These are phyloP conservation scores for Chinchilla lanigera DNA, from an alignment of 2,113 vertebrate species.

Conservation along the genomic window DNA sequence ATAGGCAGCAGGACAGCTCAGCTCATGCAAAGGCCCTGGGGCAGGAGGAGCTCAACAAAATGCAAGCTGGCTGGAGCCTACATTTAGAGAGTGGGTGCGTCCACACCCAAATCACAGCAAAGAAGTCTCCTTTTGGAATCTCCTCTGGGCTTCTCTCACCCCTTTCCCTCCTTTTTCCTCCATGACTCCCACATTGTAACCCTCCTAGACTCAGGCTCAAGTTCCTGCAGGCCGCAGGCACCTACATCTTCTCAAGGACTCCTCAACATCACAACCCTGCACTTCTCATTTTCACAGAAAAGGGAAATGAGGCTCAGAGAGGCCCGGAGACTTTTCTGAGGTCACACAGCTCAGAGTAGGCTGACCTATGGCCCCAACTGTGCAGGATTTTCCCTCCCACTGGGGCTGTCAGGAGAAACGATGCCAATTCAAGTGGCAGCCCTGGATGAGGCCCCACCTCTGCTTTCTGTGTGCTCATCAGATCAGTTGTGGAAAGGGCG, in stretches of 20 bases:
- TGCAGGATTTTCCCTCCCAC: background rate
- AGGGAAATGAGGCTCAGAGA: background rate
- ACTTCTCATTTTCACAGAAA: background rate
- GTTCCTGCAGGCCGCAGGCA: background rate
- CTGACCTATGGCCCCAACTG: background rate
- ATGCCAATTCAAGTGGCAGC: fast-evolving
- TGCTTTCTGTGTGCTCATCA: background rate
- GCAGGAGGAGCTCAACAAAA: background rate
- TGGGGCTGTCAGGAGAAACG: fast-evolving
- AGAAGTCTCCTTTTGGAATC: background rate
- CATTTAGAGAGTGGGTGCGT: background rate
- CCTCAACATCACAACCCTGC: fast-evolving
- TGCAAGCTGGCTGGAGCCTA: background rate
- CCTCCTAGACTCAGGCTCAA: background rate
- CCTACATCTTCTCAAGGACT: background rate
- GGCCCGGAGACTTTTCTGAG: background rate
- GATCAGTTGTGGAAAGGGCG: background rate
- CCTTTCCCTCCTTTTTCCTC: background rate
- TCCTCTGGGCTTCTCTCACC: background rate
- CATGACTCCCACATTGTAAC: background rate
- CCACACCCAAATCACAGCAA: too few species aligned
- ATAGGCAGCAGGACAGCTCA: background rate
- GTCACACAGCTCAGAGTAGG: background rate
- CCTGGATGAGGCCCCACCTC: fast-evolving
- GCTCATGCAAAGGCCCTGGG: background rate